Conservation (phyloP, 1,140 invertebrate genomes). For the Lysiphlebus fabarum region DNA sequence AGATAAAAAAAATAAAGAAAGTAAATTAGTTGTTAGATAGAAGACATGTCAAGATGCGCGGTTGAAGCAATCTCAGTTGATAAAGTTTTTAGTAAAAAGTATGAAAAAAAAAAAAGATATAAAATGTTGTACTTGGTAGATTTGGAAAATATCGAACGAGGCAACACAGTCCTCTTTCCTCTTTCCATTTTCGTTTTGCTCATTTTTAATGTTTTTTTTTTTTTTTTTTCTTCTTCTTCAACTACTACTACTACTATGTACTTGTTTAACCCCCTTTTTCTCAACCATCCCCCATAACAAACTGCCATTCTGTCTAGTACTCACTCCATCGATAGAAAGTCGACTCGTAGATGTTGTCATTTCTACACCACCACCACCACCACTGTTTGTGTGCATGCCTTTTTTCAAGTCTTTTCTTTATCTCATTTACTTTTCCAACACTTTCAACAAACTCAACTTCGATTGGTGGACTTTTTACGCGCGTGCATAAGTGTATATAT, state of each 20-base stretch:
- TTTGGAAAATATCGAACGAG: slow-evolving; percentile 20
- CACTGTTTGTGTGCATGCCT: not conserved
- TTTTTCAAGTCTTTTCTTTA: not conserved
- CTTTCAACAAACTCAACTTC: slow-evolving; percentile 9
- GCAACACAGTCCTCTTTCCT: too few species aligned
- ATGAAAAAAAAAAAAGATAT: not conserved
- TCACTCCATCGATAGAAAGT: not conserved
- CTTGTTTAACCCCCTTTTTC: too few species aligned
- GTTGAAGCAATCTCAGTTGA: slow-evolving; percentile 21
- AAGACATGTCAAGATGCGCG: slow-evolving; percentile 8
- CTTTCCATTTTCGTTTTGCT: too few species aligned
- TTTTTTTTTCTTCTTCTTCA: too few species aligned
- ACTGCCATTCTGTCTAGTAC: not conserved
- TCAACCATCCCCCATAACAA: too few species aligned
- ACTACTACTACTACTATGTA: too few species aligned
- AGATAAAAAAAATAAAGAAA: not conserved
- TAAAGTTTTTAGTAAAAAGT: not conserved
- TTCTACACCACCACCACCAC: too few species aligned
- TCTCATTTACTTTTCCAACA: not conserved
- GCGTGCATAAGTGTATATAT: slow-evolving; percentile 12
- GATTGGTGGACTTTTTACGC: slow-evolving; percentile 9
- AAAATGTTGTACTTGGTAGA: slow-evolving; percentile 3
- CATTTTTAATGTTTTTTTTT: too few species aligned
- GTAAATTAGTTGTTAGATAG: too few species aligned
- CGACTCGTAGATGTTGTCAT: too few species aligned